A percentile compares a stretch with the other conserved stretches of the same genome.
Conservation (phyloP, 2,797 vertebrate genomes). For the Eospalax fontanierii region DNA sequence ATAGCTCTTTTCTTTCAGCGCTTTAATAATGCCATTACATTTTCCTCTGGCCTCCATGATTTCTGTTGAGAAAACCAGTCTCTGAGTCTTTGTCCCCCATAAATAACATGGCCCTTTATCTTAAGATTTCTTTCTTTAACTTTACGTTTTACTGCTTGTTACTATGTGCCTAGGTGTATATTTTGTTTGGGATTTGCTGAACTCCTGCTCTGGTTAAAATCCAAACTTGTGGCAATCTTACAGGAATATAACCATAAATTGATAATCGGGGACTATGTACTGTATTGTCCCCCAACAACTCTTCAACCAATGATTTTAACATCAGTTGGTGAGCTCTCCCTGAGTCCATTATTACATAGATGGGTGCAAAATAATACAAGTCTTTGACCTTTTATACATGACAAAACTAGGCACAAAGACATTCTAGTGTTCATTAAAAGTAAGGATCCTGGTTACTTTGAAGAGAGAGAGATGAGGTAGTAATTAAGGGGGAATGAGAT, state of each 20-base stretch:
- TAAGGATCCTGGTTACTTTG: not conserved
- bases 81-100: not conserved
- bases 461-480: not conserved
- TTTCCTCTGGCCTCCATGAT: not conserved
- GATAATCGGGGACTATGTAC: not conserved
- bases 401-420: not conserved
- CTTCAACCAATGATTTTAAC: not conserved
- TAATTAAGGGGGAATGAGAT: not conserved
- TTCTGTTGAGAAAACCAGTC: not conserved
- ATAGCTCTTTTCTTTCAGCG: not conserved
- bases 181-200: not conserved
- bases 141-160: not conserved
- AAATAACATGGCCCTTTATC: not conserved
- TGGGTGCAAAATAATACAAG: not conserved
- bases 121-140: not conserved
- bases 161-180: not conserved
- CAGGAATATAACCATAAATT: not conserved
- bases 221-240: not conserved
- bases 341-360: not conserved
- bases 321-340: not conserved
- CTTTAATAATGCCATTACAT: not conserved
- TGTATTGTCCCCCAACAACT: not conserved
- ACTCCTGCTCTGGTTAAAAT: slow-evolving; percentile 48
- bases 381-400: not conserved
- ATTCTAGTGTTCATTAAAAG: not conserved